phyloP scores from a whole-genome alignment of 1,140 invertebrate species.

The Sweltsa coloradensis region DNA sequence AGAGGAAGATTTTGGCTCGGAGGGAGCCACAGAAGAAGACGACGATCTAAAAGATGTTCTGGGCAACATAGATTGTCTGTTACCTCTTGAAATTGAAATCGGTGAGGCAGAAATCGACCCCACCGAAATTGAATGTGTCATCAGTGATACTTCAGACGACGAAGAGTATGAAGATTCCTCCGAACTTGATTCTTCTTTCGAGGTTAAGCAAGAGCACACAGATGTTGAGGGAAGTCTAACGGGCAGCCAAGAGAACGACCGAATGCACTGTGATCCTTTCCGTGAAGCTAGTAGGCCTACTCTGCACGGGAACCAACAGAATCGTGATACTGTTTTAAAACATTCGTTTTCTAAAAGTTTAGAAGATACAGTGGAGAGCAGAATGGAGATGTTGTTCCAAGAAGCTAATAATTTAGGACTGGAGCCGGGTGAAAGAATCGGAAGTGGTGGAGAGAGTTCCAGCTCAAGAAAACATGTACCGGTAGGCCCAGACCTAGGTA shows the following conservation, averaged over 20 bases:
- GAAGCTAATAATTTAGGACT: constrained; percentile 3
- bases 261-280: no score
- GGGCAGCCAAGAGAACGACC: no score
- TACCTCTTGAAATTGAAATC: constrained; percentile 8
- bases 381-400: constrained; percentile 6
- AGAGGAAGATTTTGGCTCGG: constrained; percentile 9
- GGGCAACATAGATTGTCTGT: no score
- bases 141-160: constrained; percentile 15
- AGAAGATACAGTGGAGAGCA: constrained; percentile 5
- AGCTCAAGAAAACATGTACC: no score
- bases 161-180: constrained; percentile 7
- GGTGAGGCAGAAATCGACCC: constrained; percentile 16
- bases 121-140: constrained; percentile 15
- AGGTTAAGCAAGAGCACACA: no score
- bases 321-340: constrained; percentile 5
- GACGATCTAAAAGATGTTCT: constrained; percentile 8
- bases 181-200: no score
- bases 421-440: constrained; percentile 1
- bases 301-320: background rate
- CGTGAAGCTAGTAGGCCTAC: background rate
- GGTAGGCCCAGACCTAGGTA: no score
- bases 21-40: constrained; percentile 1
- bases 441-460: no score
- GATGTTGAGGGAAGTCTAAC: no score
- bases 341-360: constrained; percentile 2